These are phyloP conservation scores for Caenorhabditis zanzibari DNA, from an alignment of 2,888 invertebrate species.

Conservation along the genomic window DNA sequence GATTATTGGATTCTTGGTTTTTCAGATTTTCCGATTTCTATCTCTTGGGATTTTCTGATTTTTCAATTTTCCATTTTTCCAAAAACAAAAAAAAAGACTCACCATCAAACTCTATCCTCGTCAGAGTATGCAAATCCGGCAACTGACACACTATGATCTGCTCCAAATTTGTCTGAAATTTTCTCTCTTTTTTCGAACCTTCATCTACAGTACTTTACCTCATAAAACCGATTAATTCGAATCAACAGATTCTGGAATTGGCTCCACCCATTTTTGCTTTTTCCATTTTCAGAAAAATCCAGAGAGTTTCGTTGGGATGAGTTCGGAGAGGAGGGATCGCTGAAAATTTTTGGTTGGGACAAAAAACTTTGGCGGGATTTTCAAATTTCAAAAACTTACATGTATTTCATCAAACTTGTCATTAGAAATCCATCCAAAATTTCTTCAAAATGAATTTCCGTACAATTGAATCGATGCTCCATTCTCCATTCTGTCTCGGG, in stretches of 20 bases:
- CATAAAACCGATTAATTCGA: constrained; percentile 18
- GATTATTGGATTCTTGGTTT: no score
- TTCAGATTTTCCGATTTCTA: no score
- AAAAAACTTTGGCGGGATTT: not conserved
- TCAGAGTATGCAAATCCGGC: constrained; percentile 20
- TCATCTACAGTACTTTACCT: not conserved
- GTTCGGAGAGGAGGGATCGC: constrained; percentile 2
- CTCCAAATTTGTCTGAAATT: constrained; percentile 17
- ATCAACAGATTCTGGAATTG: constrained; percentile 24
- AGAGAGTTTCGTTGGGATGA: not conserved
- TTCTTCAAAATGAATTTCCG: constrained; percentile 14
- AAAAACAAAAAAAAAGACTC: not conserved
- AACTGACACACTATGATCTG: constrained; percentile 17
- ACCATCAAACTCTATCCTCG: constrained; percentile 27
- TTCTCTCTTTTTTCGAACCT: not conserved
- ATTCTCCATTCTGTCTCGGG: constrained; percentile 10
- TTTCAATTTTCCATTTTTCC: no score
- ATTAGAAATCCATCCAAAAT: constrained; percentile 19
- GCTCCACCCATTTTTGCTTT: constrained; percentile 16
- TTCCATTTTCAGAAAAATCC: constrained; percentile 30
- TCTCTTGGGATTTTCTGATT: no score
- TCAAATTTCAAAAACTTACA: not conserved
- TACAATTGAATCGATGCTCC: constrained; percentile 13
- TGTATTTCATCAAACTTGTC: constrained; percentile 20
- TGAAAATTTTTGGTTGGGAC: not conserved